Evolutionary conservation across 1,140 invertebrate species (phyloP).

Genomic region (Portunus trituberculatus): DNA sequence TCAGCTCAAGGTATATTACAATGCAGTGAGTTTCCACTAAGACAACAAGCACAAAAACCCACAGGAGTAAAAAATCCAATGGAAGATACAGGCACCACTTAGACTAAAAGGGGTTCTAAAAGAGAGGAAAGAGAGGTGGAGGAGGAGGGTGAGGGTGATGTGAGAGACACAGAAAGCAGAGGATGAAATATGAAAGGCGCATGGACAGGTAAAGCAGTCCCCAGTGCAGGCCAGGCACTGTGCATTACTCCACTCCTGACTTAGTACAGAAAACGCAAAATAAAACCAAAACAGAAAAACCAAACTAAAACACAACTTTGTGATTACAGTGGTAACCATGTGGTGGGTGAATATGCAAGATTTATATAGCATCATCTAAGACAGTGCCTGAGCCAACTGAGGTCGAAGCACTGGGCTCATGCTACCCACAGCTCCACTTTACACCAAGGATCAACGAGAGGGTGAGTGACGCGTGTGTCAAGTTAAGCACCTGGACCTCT

Average conservation of each 20-base stretch:
- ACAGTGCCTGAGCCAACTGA: constrained; percentile 72
- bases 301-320: constrained; percentile 18
- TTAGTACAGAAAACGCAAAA: constrained; percentile 43
- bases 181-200: constrained; percentile 67
- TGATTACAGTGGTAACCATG: constrained; percentile 40
- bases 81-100: constrained; percentile 72
- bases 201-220: constrained; percentile 70
- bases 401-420: constrained; percentile 69
- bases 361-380: not conserved
- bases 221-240: constrained; percentile 70
- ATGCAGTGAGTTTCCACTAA: constrained; percentile 75
- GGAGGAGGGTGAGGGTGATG: constrained; percentile 54
- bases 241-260: constrained; percentile 36
- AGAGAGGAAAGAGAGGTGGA: constrained; percentile 47
- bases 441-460: not conserved
- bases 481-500: constrained; percentile 65
- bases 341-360: constrained; percentile 5
- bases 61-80: constrained; percentile 70
- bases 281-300: constrained; percentile 26
- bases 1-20: constrained; percentile 74
- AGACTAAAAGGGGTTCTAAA: constrained; percentile 71
- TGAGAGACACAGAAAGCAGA: constrained; percentile 60
- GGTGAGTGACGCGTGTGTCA: not conserved
- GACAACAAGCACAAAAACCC: constrained; percentile 75
- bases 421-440: constrained; percentile 60